Percentiles rank a stretch among this genome's conserved stretches.
Evolutionary conservation across 2,797 vertebrate species (phyloP).

Genomic region (Garrulus glandarius): DNA sequence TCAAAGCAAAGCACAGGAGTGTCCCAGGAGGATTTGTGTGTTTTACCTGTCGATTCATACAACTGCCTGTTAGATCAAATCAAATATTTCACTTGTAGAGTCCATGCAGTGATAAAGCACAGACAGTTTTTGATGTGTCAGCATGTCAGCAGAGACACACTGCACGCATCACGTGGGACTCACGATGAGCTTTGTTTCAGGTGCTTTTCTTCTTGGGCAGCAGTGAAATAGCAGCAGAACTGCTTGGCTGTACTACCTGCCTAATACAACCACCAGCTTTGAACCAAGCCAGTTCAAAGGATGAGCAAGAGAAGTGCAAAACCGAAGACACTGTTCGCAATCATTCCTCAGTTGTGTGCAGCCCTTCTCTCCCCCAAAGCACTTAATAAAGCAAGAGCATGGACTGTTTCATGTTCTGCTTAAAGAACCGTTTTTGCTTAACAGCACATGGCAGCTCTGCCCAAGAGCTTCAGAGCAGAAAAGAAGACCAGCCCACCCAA

Average conservation of each 20-base stretch:
- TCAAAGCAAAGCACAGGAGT: neutral
- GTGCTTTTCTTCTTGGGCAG: neutral
- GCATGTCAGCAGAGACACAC: neutral
- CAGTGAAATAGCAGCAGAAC: neutral
- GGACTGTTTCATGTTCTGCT: neutral
- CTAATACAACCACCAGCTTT: neutral
- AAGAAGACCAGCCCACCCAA: neutral
- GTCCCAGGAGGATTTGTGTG: neutral
- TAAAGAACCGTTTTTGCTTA: neutral
- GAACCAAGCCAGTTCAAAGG: neutral
- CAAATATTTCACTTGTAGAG: neutral
- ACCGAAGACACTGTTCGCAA: neutral
- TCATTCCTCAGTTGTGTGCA: neutral
- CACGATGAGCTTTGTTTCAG: neutral
- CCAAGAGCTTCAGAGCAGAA: neutral
- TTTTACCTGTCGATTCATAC: neutral
- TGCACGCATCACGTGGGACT: neutral
- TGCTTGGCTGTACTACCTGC: rapidly evolving
- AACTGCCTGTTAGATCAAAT: neutral
- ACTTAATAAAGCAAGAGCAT: neutral
- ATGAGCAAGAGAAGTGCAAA: neutral
- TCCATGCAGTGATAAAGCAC: neutral
- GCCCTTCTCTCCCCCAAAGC: neutral
- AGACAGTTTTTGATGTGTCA: conserved; percentile 10
- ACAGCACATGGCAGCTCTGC: neutral